Evolutionary conservation across 2,797 vertebrate species (phyloP), one percentile per base, ranked within the genome.

Genomic region (Sebastes vulpes): DNA sequence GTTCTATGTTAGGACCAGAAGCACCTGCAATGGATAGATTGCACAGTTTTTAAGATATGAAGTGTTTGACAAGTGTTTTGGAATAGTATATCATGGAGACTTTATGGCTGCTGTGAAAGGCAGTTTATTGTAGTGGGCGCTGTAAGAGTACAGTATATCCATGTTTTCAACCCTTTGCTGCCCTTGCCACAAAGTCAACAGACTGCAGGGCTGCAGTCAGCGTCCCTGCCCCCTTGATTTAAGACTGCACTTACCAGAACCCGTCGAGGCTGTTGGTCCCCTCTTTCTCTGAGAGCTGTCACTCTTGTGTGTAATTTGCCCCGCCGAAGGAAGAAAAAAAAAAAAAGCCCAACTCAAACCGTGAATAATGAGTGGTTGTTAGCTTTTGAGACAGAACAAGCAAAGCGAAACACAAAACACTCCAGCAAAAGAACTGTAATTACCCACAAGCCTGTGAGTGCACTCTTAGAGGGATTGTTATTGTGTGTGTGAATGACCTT

Each of bases 361-460:
- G 93, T 96, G 94, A 96, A 96, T 97, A 97, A 97, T 97, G 94
- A 96, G 94, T 85, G 95, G 95, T 96, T 96, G 96, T 96, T 96
- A 95, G 93, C 93, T 93, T 95, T 95, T 92, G 94, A 96, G 93
- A 96, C 94, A 90, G 95, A 95, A 95, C 95, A 96, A 96, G 95
- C 93, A 96, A 96, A 95, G 95, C 92, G 92, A 96, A 96, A 96
- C 95, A 96, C 94, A 96, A 96, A 96, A 96, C 95, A 96, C 94
- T 96, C 90, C 86, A 92, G 92, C 92, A 82, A 95, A 94, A 96
- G 93, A 95, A 95, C 95, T 95, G 93, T 96, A 96, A 97, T 96
- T 96, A 96, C 94, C 91, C 93, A 94, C 91, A 93, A 95, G 95
- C 90, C 92, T 90, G 93, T 91, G 95, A 95, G 94, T 96, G 94